phyloP scores from a whole-genome alignment of 2,888 invertebrate species.

The Leptarthrus brevirostris region DNA sequence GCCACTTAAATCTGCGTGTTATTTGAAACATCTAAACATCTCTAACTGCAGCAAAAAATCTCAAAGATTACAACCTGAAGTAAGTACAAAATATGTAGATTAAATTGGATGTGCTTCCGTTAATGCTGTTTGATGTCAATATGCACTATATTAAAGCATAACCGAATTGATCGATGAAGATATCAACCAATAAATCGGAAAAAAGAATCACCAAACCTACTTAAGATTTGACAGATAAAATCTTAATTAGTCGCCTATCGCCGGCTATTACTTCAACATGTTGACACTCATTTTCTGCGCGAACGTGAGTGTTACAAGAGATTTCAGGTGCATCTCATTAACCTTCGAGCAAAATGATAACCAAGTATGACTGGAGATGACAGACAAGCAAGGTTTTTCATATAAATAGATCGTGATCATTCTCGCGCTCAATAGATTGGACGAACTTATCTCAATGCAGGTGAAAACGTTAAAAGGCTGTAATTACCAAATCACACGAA shows the following conservation, averaged over 20 bases:
- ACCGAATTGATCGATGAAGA: conserved; percentile 17
- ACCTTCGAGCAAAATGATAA: conserved; percentile 8
- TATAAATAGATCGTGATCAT: conserved; percentile 5
- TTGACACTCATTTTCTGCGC: too few relatives aligned
- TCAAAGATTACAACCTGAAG: too few relatives aligned
- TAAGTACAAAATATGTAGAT: too few relatives aligned
- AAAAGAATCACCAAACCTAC: conserved; percentile 14
- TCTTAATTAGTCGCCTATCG: conserved; percentile 23
- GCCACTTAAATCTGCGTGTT: too few relatives aligned
- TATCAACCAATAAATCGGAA: conserved; percentile 4
- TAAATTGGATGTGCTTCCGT: too few relatives aligned
- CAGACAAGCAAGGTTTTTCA: conserved; percentile 8
- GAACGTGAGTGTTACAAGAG: too few relatives aligned
- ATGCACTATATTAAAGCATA: not conserved
- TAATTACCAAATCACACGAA: too few relatives aligned
- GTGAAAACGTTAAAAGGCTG: too few relatives aligned
- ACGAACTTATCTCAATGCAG: too few relatives aligned
- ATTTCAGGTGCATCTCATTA: conserved; percentile 7
- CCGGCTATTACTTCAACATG: not conserved
- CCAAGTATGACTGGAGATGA: conserved; percentile 15
- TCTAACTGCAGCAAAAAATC: too few relatives aligned
- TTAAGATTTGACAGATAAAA: conserved; percentile 10
- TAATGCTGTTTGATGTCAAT: too few relatives aligned
- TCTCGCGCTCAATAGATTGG: not conserved
- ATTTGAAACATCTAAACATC: too few relatives aligned